Conservation (phyloP, 92 coral and sea anemone species). For the Montipora capitata region DNA sequence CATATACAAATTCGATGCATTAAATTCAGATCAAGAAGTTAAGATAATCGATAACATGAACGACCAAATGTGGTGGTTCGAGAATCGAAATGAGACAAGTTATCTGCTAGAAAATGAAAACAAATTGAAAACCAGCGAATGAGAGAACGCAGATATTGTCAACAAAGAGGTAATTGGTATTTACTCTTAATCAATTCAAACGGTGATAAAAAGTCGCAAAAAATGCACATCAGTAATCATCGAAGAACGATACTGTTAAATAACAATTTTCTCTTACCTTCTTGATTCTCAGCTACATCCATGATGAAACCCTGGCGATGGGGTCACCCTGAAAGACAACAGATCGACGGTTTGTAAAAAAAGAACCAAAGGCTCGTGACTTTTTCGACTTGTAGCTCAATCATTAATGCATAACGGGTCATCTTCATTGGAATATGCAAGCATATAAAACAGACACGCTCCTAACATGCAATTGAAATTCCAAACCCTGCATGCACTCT, state of each 20-base stretch:
- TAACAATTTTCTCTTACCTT: constrained; percentile 7
- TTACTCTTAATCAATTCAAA: background rate
- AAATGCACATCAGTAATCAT: background rate
- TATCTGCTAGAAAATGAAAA: background rate
- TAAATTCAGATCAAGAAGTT: background rate
- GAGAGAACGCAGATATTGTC: background rate
- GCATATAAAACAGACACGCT: constrained; percentile 30
- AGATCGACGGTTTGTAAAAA: background rate
- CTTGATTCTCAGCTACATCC: constrained; percentile 40
- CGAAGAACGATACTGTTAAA: background rate
- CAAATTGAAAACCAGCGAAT: background rate
- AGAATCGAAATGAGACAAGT: background rate
- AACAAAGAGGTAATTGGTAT: constrained; percentile 1
- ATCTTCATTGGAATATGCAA: constrained; percentile 6
- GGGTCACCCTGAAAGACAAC: constrained; percentile 45
- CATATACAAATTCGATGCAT: background rate
- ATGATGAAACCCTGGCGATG: constrained; percentile 19
- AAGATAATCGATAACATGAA: background rate
- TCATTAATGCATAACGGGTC: background rate
- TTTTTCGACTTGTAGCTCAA: background rate
- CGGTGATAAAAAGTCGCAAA: background rate
- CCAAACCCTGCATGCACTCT: constrained; percentile 44
- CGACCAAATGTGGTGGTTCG: background rate
- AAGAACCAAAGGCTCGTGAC: background rate
- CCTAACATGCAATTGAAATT: constrained; percentile 17